These are phyloP conservation scores for Atrichornis clamosus DNA, from an alignment of 2,113 vertebrate species.

Conservation along the genomic window DNA sequence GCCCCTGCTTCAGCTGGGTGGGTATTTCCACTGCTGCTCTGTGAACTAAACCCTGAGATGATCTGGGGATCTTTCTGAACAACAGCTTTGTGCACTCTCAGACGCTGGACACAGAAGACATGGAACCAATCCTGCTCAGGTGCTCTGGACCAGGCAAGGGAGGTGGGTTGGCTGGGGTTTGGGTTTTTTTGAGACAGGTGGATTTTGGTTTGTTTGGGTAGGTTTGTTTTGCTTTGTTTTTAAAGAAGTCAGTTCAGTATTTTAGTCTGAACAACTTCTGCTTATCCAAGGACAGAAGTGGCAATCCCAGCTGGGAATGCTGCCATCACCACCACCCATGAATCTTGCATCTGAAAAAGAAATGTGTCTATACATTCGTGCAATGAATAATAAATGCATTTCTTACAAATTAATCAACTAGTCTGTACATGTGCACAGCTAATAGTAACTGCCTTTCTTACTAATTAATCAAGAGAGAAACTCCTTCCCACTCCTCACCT, in stretches of 20 bases:
- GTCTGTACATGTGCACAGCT: neutral
- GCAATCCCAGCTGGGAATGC: neutral
- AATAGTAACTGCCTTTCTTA: neutral
- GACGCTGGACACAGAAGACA: accelerated
- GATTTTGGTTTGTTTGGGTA: neutral
- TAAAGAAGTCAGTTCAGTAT: neutral
- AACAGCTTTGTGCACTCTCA: neutral
- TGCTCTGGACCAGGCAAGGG: neutral
- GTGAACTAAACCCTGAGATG: neutral
- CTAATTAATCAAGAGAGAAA: neutral
- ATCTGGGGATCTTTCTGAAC: neutral
- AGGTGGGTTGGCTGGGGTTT: accelerated
- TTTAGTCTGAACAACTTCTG: neutral
- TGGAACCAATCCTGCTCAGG: neutral
- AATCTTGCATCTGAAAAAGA: neutral
- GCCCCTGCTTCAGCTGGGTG: neutral
- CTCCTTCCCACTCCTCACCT: neutral
- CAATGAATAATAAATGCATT: neutral
- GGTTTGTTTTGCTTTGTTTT: neutral
- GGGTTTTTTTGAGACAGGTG: no score
- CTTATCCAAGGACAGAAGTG: neutral
- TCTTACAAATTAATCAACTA: neutral
- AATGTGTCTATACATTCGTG: neutral
- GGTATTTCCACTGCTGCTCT: neutral
- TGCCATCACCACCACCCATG: neutral